Conservation (phyloP, 2,797 vertebrate species). For the Anguilla marmorata region DNA sequence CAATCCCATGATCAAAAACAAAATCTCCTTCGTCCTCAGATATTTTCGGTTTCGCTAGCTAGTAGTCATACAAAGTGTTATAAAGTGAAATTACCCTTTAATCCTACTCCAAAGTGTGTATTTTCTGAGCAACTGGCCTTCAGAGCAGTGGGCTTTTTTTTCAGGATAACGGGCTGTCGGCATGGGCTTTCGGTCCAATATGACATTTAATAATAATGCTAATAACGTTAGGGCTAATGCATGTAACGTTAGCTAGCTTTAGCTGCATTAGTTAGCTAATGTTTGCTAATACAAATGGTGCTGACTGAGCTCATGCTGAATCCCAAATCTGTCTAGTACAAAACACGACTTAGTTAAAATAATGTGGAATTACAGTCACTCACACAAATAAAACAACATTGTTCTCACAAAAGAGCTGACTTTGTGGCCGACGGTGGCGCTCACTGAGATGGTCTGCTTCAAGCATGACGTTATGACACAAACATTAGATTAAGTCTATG, state of each 20-base stretch:
- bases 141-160: too few species aligned
- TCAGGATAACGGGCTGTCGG: too few species aligned
- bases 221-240: neutral
- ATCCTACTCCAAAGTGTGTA: too few species aligned
- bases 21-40: too few species aligned
- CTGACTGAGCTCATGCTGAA: neutral
- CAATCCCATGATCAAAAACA: too few species aligned
- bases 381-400: neutral
- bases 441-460: conserved; percentile 3
- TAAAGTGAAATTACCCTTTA: too few species aligned
- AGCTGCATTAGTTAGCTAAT: neutral
- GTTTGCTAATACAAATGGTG: neutral
- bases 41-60: too few species aligned
- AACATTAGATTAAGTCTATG: conserved; percentile 1
- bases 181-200: neutral
- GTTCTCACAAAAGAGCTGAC: neutral
- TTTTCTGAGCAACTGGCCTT: too few species aligned
- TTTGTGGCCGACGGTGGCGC: neutral
- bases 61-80: too few species aligned
- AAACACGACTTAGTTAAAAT: neutral
- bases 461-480: neutral
- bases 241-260: neutral
- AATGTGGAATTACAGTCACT: neutral
- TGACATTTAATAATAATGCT: neutral
- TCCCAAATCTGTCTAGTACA: neutral